Evolutionary conservation across 2,113 vertebrate species (phyloP).

Genomic region (Osmerus mordax): DNA sequence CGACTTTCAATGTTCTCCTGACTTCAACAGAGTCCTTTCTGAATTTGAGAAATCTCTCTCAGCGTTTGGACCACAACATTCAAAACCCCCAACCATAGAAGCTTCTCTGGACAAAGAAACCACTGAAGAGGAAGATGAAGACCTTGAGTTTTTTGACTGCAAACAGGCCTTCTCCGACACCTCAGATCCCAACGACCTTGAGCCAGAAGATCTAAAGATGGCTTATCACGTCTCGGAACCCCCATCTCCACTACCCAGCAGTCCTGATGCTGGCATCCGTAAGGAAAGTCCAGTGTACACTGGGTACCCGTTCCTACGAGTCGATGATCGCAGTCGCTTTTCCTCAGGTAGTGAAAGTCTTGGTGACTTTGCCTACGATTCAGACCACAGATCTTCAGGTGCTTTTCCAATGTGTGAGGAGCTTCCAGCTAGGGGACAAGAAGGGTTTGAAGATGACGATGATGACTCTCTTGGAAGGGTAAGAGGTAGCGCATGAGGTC

Average conservation of each 20-base stretch:
- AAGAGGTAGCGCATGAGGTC: constrained; percentile 66
- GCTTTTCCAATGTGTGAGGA: constrained; percentile 75
- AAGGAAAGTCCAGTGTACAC: constrained; percentile 7
- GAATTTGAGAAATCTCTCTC: constrained; percentile 47
- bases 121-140: constrained; percentile 58
- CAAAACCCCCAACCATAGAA: neutral
- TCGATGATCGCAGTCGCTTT: constrained; percentile 40
- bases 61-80: constrained; percentile 17
- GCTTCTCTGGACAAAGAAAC: constrained; percentile 5
- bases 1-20: constrained; percentile 43
- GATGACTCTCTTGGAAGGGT: constrained; percentile 84
- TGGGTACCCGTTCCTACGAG: constrained; percentile 25
- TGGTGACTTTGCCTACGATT: constrained; percentile 69
- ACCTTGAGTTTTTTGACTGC: constrained; percentile 70
- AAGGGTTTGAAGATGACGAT: constrained; percentile 66
- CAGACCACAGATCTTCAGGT: constrained; percentile 47
- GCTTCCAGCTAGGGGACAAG: constrained; percentile 64
- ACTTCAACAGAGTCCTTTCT: constrained; percentile 43
- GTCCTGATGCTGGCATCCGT: constrained; percentile 27
- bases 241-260: constrained; percentile 49
- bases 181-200: constrained; percentile 58
- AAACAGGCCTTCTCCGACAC: constrained; percentile 58
- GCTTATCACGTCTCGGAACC: constrained; percentile 57
- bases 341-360: constrained; percentile 61
- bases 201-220: constrained; percentile 15